Evolutionary conservation across 1,140 invertebrate species (phyloP).

Genomic region (Battus philenor): DNA sequence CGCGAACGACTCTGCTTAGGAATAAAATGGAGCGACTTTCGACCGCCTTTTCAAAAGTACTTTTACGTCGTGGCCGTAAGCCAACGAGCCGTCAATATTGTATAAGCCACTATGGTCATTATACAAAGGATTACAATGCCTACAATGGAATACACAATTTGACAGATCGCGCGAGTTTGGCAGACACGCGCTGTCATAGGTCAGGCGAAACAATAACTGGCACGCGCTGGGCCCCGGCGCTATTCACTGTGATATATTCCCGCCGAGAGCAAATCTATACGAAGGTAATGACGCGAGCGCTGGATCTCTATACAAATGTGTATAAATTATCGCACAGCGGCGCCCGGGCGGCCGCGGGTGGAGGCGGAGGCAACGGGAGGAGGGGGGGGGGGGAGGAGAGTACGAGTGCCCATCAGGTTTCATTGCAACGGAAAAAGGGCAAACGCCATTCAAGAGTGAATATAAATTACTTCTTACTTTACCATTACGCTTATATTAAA

Average conservation of each 20-base stretch:
- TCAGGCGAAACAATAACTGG: conserved; percentile 14
- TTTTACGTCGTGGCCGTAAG: conserved; percentile 18
- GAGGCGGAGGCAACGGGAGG: no score
- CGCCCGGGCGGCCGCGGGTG: no score
- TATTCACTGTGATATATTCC: conserved; percentile 10
- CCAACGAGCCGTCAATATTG: conserved; percentile 35
- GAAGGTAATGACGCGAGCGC: conserved; percentile 53
- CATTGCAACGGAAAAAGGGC: no score
- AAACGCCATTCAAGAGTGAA: no score
- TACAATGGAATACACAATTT: conserved; percentile 28
- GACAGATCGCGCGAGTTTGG: conserved; percentile 20
- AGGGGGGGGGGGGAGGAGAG: no score
- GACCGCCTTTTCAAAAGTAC: neutral
- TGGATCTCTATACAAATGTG: conserved; percentile 33
- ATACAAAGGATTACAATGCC: conserved; percentile 24
- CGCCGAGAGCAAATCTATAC: conserved; percentile 48
- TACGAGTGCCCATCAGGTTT: no score
- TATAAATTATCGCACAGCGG: conserved; percentile 40
- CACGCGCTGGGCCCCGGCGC: neutral
- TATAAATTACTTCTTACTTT: no score
- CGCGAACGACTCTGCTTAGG: neutral
- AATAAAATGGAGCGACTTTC: neutral
- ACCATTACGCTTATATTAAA: no score
- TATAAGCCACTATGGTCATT: conserved; percentile 32
- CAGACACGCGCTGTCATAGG: conserved; percentile 15